Evolutionary conservation across 2,797 vertebrate genomes (phyloP).

Genomic region (Acropternis orthonyx): DNA sequence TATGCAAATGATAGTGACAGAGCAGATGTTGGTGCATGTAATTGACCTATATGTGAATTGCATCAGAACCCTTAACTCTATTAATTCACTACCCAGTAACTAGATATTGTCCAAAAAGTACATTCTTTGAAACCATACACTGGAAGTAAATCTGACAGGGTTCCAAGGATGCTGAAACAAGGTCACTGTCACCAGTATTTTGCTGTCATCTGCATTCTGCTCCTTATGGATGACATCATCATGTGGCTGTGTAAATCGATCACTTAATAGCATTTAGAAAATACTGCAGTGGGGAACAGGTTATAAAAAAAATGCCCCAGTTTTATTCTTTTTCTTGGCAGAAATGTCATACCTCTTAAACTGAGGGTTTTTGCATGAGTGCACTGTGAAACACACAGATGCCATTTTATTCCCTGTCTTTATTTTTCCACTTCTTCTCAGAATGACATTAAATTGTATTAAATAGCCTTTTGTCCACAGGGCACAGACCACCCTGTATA

Average conservation of each 20-base stretch:
- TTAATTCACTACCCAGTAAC: conserved; percentile 90
- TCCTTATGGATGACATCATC: conserved; percentile 89
- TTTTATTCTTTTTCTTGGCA: conserved; percentile 82
- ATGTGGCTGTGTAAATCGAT: conserved; percentile 86
- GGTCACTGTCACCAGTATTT: conserved; percentile 81
- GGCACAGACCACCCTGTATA: conserved; percentile 99
- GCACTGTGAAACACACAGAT: conserved; percentile 94
- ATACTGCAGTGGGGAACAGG: conserved; percentile 80
- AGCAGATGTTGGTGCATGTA: conserved; percentile 99
- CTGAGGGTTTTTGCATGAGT: conserved; percentile 87
- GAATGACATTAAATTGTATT: conserved; percentile 99
- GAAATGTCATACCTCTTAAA: conserved; percentile 85
- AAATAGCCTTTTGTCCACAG: conserved; percentile 99
- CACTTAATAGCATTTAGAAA: conserved; percentile 87
- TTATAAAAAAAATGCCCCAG: conserved; percentile 79
- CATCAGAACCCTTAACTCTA: conserved; percentile 98
- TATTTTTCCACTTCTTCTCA: conserved; percentile 87
- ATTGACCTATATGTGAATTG: conserved; percentile 99
- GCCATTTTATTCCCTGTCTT: conserved; percentile 93
- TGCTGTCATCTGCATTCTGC: conserved; percentile 84
- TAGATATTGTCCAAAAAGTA: conserved; percentile 86
- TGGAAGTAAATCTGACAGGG: conserved; percentile 83
- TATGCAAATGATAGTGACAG: conserved; percentile 98
- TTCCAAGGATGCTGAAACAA: conserved; percentile 82
- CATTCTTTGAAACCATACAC: conserved; percentile 83